Base-by-base conservation (phyloP, 2,113 vertebrate genomes). In the Salvelinus fontinalis region DNA sequence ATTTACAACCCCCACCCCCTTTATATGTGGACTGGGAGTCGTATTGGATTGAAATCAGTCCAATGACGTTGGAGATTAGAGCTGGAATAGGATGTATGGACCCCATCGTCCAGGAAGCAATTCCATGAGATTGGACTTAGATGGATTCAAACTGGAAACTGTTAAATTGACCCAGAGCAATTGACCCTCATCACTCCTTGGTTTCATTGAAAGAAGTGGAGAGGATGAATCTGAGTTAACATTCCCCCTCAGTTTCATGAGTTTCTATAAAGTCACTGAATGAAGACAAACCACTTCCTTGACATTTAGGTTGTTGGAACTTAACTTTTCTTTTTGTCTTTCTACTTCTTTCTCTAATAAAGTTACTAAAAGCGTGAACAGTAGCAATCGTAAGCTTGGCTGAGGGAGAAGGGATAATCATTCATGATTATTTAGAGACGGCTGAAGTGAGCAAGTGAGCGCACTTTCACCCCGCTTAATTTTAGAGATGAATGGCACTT, bases 121-220 rank as follows among this genome's bases (percentile, higher is more conserved):
- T 54, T 81, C 83, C 80, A 79, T 81, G 83, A 87, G 83, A 91
- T 90, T 89, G 86, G 82, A 80, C 71, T 71, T 75, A 81, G 84
- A 90, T 90, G 81, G 83, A 79, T 85, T 90, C 75, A 78, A 84
- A 85, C 68, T 82, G 84, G 84, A 89, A 90, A 91, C 93, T 90
- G 84, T 88, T 84, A 93, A 93, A 93, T 86, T 89, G 84, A 91
- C 89, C 84, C 70, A n/a, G 76, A 81, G 80, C 78, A 85, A 89
- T 87, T 8, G 81, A 92, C 84, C 87, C 77, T 66, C 76, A 2
- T 44, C 73, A 83, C 73, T 73, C 74, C 78, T 83, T 72, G 39
- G 39, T 44, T 44, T 44, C 39, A 44, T 44, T 44, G 39, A 44
- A 44, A 44, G 39, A 44, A 11, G 9, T 44, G 51, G 44, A 76